These are phyloP conservation scores for Coenonympha glycerion DNA, from an alignment of 2,888 invertebrate genomes.

Conservation along the genomic window DNA sequence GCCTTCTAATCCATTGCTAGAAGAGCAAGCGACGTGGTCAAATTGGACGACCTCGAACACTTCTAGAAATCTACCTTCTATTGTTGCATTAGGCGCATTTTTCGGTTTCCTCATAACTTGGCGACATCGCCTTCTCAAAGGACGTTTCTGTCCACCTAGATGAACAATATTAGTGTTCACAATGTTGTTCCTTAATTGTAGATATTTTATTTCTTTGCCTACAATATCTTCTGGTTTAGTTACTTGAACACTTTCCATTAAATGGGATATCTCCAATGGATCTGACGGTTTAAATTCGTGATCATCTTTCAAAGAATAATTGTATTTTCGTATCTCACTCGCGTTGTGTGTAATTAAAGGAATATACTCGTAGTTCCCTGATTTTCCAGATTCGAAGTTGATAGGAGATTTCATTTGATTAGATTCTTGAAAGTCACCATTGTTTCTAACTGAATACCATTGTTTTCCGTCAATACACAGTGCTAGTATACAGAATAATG, in stretches of 20 bases:
- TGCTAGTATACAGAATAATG: slow-evolving; percentile 1
- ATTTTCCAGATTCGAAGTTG: background rate
- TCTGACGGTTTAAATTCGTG: slow-evolving; percentile 1
- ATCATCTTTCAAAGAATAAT: background rate
- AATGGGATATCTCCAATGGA: slow-evolving; percentile 4
- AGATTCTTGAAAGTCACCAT: slow-evolving; percentile 18
- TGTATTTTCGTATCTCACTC: background rate
- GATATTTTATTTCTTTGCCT: background rate
- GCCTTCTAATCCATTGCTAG: slow-evolving; percentile 78
- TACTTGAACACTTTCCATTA: background rate
- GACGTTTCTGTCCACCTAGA: slow-evolving; percentile 31
- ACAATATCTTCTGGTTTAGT: background rate
- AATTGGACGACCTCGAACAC: slow-evolving; percentile 83
- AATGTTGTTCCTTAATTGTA: slow-evolving; percentile 1
- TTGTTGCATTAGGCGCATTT: slow-evolving; percentile 24
- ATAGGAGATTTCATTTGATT: background rate
- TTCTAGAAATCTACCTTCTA: slow-evolving; percentile 73
- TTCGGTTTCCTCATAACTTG: slow-evolving; percentile 18
- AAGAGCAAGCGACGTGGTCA: slow-evolving; percentile 78
- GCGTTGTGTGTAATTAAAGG: background rate
- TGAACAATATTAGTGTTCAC: slow-evolving; percentile 4
- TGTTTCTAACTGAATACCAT: slow-evolving; percentile 47
- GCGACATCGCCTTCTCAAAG: slow-evolving; percentile 30
- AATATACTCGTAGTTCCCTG: background rate
- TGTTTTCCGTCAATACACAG: slow-evolving; percentile 32